Percentiles rank a stretch among this genome's conserved stretches.
Evolutionary conservation across 37 sponge, comb jelly and placozoan genomes (phyloP).

Genomic region (Eunapius fragilis): DNA sequence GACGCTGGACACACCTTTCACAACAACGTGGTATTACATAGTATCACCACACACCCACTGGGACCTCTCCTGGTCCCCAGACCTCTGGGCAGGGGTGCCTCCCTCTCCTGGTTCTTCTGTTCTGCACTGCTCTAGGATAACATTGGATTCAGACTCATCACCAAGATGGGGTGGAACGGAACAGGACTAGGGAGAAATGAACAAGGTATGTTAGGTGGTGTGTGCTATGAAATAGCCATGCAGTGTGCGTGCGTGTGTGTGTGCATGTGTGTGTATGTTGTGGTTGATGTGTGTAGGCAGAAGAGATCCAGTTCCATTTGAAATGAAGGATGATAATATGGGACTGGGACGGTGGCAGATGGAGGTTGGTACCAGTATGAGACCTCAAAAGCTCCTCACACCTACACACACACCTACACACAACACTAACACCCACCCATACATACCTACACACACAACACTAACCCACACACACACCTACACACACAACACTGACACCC

Average conservation of each 20-base stretch:
- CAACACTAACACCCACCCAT: background rate
- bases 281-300: conserved; percentile 47
- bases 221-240: background rate
- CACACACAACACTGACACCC: too few species aligned
- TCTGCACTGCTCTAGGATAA: conserved; percentile 61
- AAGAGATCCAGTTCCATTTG: conserved; percentile 72
- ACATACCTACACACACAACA: background rate
- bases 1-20: background rate
- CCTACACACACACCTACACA: background rate
- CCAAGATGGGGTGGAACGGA: conserved; percentile 86
- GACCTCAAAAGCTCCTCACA: background rate
- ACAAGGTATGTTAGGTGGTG: conserved; percentile 51
- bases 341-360: conserved; percentile 79
- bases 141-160: conserved; percentile 77
- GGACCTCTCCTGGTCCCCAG: background rate
- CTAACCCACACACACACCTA: too few species aligned
- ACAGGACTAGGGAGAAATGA: conserved; percentile 72
- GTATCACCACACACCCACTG: background rate
- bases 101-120: conserved; percentile 4
- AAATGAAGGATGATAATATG: conserved; percentile 78
- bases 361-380: conserved; percentile 53
- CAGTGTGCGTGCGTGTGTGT: conserved; percentile 2
- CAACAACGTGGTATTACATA: background rate
- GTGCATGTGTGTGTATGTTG: background rate
- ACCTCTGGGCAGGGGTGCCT: conserved; percentile 47